These are phyloP conservation scores for Acanthopleura granulata DNA, from an alignment of 2,888 invertebrate genomes.

Conservation along the genomic window DNA sequence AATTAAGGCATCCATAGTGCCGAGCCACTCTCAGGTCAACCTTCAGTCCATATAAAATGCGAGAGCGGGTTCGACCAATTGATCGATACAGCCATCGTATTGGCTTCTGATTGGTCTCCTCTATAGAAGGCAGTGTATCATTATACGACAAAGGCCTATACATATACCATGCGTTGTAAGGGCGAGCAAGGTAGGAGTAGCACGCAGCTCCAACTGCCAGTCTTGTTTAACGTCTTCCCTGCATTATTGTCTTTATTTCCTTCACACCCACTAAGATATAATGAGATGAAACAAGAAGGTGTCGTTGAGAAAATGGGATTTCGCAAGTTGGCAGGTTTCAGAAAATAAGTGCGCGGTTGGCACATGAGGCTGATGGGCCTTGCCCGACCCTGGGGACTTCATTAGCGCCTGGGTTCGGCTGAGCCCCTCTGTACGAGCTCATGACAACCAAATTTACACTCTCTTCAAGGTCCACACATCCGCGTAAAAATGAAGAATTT, in stretches of 20 bases:
- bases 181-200: too few species aligned
- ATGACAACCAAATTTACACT: constrained; percentile 11
- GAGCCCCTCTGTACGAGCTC: neutral
- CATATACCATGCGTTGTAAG: too few species aligned
- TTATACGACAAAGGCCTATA: too few species aligned
- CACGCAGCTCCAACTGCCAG: too few species aligned
- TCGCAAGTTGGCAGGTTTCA: constrained; percentile 13
- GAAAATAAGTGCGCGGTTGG: neutral
- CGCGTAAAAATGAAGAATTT: neutral
- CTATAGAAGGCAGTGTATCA: too few species aligned
- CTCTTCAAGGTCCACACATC: neutral
- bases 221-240: neutral
- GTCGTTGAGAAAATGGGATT: constrained; percentile 18
- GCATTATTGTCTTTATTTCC: neutral
- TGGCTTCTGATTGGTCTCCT: too few species aligned
- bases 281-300: constrained; percentile 15
- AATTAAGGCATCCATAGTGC: too few species aligned
- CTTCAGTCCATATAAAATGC: too few species aligned
- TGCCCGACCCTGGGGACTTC: neutral
- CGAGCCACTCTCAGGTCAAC: too few species aligned
- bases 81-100: too few species aligned
- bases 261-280: neutral
- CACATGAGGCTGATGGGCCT: neutral
- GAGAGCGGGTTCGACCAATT: too few species aligned
- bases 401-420: constrained; percentile 12